Evolutionary conservation across 1,140 invertebrate genomes (phyloP), one percentile per base, ranked within the genome.

Genomic region (Formica exsecta): DNA sequence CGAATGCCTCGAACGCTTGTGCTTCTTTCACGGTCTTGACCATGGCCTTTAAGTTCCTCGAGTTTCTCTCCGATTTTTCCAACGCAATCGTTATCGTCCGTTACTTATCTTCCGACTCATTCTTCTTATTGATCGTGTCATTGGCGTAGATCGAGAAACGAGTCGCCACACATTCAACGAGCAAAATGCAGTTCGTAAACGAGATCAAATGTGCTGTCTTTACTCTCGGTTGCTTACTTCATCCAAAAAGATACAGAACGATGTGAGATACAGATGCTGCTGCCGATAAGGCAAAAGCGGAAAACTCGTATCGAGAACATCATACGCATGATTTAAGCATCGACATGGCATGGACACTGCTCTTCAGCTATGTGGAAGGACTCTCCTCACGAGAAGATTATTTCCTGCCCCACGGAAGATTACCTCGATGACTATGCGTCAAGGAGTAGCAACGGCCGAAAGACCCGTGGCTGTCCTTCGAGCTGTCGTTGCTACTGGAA

Each of bases 331-430:
- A 75, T 13, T 16, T 38, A 32, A 80, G 22, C 7, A 51, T 48
- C 11, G 29, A 74, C 16, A 19, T 51, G n/a, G 66, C 75, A 80
- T 13, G 11, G 36, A 75, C 8, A 51, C 3, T 51, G 4, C 25
- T 75, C 16, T 5, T 25, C 57, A 44, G 38, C 13, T 38, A 16
- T 38, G 44, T n/a, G n/a, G n/a, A 11, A 65, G 11, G 9, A 61
- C 36, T 9, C 29, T 25, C 29, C 11, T 75, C 8, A 32, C 62
- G 16, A n/a, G 32, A 3, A 19, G 0, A 85, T 95, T 92, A 95
- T 88, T 95, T 95, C 38, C 93, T 91, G 32, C 92, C 89, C 94
- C 94, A 95, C 1, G 92, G 89, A 0, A 94, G 80, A 38, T 93
- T 92, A 1, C 92, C 88, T 25, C 93, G 87, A n/a, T 93, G 87